phyloP scores from a whole-genome alignment of 2,113 vertebrate genomes.

The Phodopus roborovskii region DNA sequence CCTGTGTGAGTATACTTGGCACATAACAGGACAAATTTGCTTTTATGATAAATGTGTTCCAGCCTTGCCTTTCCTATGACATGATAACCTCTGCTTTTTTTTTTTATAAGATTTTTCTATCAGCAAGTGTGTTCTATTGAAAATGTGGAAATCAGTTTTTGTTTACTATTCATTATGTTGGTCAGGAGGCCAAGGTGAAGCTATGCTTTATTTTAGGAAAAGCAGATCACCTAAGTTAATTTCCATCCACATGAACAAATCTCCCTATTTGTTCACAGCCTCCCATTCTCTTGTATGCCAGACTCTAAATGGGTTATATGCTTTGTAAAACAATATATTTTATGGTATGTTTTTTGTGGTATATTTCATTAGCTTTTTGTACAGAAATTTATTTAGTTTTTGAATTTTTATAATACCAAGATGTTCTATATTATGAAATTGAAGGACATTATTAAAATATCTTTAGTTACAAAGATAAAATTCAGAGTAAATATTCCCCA shows the following conservation, averaged over 20 bases:
- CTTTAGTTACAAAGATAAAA: not conserved
- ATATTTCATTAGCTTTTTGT: not conserved
- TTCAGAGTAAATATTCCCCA: not conserved
- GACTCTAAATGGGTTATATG: not conserved
- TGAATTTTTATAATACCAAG: not conserved
- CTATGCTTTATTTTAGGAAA: not conserved
- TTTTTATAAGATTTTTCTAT: not conserved
- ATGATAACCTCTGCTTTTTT: not conserved
- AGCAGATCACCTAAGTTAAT: not conserved
- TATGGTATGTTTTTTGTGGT: not conserved
- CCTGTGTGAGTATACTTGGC: not conserved
- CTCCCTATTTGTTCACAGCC: not conserved
- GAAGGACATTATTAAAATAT: not conserved
- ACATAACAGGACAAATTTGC: too few species aligned
- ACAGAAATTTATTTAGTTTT: not conserved
- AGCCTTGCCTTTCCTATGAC: not conserved
- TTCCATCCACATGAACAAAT: not conserved
- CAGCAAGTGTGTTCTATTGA: not conserved
- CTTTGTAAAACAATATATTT: not conserved
- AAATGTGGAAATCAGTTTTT: not conserved
- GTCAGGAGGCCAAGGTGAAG: not conserved
- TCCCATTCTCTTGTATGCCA: not conserved
- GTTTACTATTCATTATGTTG: fast-evolving
- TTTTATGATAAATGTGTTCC: not conserved
- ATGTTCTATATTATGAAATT: not conserved